Conservation (phyloP, 2,113 vertebrate species). For the Alligator mississippiensis region DNA sequence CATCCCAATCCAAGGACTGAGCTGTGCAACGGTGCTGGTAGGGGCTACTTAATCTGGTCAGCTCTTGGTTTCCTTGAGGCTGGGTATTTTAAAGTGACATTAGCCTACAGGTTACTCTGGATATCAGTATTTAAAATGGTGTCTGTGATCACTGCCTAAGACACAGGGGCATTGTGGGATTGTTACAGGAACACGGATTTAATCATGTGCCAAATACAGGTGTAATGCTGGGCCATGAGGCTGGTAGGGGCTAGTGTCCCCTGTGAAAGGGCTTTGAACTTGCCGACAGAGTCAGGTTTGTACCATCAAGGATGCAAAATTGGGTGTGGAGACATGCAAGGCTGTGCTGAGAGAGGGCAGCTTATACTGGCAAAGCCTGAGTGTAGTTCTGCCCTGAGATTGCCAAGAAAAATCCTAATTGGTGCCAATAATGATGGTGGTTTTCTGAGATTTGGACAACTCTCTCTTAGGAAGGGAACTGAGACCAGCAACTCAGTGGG, state of each 20-base stretch:
- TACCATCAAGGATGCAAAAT: background rate
- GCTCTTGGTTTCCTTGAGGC: no score
- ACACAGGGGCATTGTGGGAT: background rate
- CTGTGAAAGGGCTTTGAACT: background rate
- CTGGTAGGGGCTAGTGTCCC: background rate
- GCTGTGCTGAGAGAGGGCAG: slow-evolving; percentile 40
- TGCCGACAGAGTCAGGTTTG: slow-evolving; percentile 5
- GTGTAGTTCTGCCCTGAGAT: background rate
- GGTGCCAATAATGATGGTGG: background rate
- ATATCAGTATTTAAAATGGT: no score
- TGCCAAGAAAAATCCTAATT: background rate
- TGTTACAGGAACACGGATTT: slow-evolving; percentile 6
- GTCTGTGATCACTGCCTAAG: background rate
- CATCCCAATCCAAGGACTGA: no score
- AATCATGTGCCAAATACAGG: background rate
- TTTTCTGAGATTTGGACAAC: background rate
- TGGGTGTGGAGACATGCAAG: background rate
- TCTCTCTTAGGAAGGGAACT: slow-evolving; percentile 16
- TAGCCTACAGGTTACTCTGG: no score
- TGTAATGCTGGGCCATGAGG: background rate
- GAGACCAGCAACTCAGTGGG: background rate
- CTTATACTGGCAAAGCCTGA: slow-evolving; percentile 42
- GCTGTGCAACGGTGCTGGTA: no score
- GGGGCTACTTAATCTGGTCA: no score
- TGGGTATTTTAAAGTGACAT: no score